Evolutionary conservation across 1,140 invertebrate genomes (phyloP), one percentile per base, ranked within the genome.

Genomic region (Apis florea): DNA sequence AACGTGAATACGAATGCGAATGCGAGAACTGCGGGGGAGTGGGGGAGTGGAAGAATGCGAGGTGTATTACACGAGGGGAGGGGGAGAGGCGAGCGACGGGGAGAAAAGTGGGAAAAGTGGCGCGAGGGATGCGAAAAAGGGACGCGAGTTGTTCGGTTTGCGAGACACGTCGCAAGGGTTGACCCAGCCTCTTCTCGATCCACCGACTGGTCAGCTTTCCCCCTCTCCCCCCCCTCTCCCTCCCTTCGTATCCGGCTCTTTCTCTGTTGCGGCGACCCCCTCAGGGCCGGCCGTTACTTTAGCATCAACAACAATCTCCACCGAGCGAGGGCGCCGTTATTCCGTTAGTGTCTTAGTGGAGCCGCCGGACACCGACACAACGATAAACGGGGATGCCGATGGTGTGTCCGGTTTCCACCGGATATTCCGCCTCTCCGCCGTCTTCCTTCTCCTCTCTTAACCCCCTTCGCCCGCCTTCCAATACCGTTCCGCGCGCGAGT

Each of bases 291-390:
- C 89, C 90, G 92, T 92, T 94, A 93, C 93, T 93, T 93, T 88
- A 90, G 90, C 92, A 93, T 94, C 92, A 93, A 93, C 92, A 93
- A 93, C 92, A 93, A 94, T 94, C 93, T 94, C 90, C 87, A 93
- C 90, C 90, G 85, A 85, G 72, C 21, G 17, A 40, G 82, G 89
- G 88, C 88, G 89, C 84, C 90, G 90, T 93, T 92, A 93, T 92
- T 93, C 91, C 84, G 92, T 92, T 92, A 93, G 92, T 93, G 92
- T 91, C 92, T 93, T 93, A 90, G 90, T 90, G 81, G 87, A 87
- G 91, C 87, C 56, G 56, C 54, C 85, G 77, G 77, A 21, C 74
- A 87, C 86, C 86, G 77, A 87, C 86, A 82, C 79, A 85, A 82
- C 79, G 86, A 87, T 89, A 88, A 88, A 87, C 78, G 84, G 89